Conservation (phyloP, 2,113 vertebrate species). For the Zosterops borbonicus region DNA sequence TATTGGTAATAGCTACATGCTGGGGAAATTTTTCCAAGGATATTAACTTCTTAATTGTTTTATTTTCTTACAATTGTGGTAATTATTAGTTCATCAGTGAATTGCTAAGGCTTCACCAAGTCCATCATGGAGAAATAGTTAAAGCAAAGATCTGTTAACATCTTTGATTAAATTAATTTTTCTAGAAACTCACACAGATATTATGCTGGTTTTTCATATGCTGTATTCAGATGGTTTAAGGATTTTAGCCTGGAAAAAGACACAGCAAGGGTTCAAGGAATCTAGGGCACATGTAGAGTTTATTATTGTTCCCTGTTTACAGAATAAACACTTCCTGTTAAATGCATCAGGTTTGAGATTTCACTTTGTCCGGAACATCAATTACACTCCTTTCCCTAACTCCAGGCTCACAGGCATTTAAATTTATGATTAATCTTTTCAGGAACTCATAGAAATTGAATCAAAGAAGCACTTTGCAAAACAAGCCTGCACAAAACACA, state of each 20-base stretch:
- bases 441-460: background rate
- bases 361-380: background rate
- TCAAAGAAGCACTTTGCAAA: conserved; percentile 24
- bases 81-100: background rate
- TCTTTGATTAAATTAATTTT: background rate
- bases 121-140: accelerated
- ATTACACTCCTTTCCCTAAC: background rate
- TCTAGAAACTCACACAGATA: background rate
- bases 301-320: background rate
- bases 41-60: background rate
- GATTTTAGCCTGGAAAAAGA: background rate
- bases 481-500: background rate
- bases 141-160: background rate
- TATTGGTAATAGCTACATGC: background rate
- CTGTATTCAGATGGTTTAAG: background rate
- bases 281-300: background rate
- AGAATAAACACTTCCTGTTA: background rate
- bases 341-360: background rate
- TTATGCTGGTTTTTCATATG: background rate
- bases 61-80: background rate
- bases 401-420: background rate
- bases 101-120: background rate
- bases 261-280: background rate
- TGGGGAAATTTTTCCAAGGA: background rate
- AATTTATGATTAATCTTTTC: conserved; percentile 23